Evolutionary conservation across 53 echinoderm and acorn worm genomes (phyloP), one percentile per base, ranked within the genome.

Genomic region (Apostichopus leukothele): DNA sequence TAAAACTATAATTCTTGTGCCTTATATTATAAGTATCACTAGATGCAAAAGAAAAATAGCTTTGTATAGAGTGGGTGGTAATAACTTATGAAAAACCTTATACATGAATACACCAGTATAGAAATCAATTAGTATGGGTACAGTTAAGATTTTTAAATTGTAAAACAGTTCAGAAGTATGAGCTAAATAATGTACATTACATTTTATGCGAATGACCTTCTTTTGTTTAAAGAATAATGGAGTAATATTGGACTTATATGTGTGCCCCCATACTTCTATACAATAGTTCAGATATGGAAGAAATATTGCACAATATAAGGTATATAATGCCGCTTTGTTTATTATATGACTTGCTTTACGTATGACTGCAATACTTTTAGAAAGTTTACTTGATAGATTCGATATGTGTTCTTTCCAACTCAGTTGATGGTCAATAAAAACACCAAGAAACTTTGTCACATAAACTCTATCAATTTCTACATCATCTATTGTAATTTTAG

Each of bases 131-230:
- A 61, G 1, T 61, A 5, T 10, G 0, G 61, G 14, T 61, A 61
- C 10, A 12, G 61, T 61, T 61, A 6, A 3, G 6, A 14, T 25
- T 6, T 51, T 51, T 78, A 78, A 78, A 78, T 16, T 78, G 53
- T 78, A 18, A 75, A 77, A 77, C 25, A 78, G 16, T 10, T 16
- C n/a, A 53, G 52, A 7, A 50, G 53, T 77, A 51, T 77, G 77
- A 27, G 23, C 50, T 77, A 77, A 77, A 77, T 77, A 50, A 8
- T 77, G 39, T 78, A 12, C 78, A 16, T 78, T 78, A 53, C 78
- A 78, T 18, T 52, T 53, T 50, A 78, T 78, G 50, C 78, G 53
- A 25, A 78, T 78, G 5, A 78, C 53, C 53, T 53, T 78, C 51
- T 78, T 78, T 78, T 53, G 51, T 53, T 78, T 78, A 2, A 78